Conservation (phyloP, 2,888 invertebrate genomes). For the Stenurella melanura region DNA sequence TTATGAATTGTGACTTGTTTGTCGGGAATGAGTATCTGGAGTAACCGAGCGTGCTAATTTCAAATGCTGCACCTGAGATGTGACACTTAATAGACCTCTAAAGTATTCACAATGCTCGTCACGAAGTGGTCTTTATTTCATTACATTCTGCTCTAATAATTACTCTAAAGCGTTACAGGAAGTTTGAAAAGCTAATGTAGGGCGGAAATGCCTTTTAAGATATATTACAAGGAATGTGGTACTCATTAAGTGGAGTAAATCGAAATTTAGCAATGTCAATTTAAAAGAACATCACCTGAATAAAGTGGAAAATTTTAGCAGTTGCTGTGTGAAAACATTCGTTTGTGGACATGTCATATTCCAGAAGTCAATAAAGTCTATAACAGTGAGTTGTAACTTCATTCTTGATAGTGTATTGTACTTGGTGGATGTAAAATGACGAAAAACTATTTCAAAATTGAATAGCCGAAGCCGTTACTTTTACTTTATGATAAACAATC, state of each 20-base stretch:
- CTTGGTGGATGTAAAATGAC: no score
- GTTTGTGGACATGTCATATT: no score
- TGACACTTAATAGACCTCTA: slow-evolving; percentile 17
- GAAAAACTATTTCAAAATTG: no score
- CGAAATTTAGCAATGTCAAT: not conserved
- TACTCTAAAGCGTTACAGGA: slow-evolving; percentile 14
- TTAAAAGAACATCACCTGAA: no score
- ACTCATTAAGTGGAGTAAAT: not conserved
- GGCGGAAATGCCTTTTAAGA: not conserved
- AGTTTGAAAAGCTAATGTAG: slow-evolving; percentile 10
- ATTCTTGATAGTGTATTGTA: no score
- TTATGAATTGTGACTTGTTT: slow-evolving; percentile 2
- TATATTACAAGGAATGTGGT: not conserved
- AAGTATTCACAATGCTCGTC: slow-evolving; percentile 27
- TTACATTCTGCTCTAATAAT: slow-evolving; percentile 28
- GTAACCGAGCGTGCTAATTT: slow-evolving; percentile 16
- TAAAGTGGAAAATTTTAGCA: no score
- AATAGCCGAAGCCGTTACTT: no score
- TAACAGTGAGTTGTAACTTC: no score
- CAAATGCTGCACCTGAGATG: slow-evolving; percentile 10
- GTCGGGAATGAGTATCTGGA: slow-evolving; percentile 4
- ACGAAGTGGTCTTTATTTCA: slow-evolving; percentile 23
- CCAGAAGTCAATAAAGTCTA: no score
- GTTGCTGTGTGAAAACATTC: no score
- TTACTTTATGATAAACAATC: no score